Evolutionary conservation across 2,113 vertebrate genomes (phyloP).

Genomic region (Phrynosoma platyrhinos): DNA sequence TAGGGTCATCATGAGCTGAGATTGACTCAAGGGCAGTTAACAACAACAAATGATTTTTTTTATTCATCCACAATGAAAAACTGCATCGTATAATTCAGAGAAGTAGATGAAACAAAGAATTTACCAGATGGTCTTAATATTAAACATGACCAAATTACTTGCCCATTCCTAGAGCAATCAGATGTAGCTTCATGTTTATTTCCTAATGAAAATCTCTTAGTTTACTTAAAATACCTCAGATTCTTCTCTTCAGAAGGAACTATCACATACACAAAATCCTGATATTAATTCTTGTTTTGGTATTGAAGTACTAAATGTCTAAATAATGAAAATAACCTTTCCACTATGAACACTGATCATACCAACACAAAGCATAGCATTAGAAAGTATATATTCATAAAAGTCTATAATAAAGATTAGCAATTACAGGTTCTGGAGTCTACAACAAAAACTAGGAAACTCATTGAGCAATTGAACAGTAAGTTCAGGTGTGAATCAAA

Average conservation of each 20-base stretch:
- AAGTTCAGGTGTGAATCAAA: constrained; percentile 27
- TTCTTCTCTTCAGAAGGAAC: background rate
- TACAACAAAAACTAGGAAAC: background rate
- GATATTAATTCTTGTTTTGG: background rate
- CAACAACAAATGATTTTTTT: too few species aligned
- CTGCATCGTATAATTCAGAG: background rate
- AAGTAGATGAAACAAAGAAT: background rate
- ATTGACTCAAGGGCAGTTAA: too few species aligned
- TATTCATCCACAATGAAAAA: too few species aligned
- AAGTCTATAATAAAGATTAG: constrained; percentile 13
- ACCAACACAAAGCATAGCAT: background rate
- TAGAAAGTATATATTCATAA: constrained; percentile 23
- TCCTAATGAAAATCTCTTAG: background rate
- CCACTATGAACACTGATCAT: constrained; percentile 12
- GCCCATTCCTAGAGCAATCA: background rate
- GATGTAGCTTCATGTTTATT: too few species aligned
- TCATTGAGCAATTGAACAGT: background rate
- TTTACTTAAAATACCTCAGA: background rate
- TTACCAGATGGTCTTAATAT: background rate
- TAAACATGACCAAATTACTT: background rate
- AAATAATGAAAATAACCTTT: constrained; percentile 16
- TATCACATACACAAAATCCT: background rate
- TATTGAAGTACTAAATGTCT: background rate
- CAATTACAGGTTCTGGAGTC: background rate
- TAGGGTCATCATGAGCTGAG: too few species aligned